Evolutionary conservation across 2,797 vertebrate genomes (phyloP).

Genomic region (Intellagama lesueurii): DNA sequence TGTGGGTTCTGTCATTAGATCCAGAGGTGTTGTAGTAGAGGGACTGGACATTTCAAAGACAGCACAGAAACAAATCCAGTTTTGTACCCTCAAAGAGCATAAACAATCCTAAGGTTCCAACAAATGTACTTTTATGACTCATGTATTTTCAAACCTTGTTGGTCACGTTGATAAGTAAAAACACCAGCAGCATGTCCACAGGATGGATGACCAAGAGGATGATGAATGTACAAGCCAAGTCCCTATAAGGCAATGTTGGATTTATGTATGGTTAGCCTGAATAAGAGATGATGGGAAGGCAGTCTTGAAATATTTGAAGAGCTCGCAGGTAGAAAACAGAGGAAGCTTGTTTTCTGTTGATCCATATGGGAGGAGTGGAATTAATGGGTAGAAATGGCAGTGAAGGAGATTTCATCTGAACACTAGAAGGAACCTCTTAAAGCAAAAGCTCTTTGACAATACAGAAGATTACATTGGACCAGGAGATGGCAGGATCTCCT

Average conservation of each 20-base stretch:
- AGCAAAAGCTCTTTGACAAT: neutral
- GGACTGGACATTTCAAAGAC: too few species aligned
- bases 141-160: neutral
- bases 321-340: neutral
- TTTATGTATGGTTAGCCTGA: neutral
- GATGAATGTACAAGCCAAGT: too few species aligned
- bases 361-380: neutral
- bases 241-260: neutral
- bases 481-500: too few species aligned
- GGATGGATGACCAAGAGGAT: neutral
- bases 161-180: neutral
- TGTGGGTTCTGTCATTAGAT: too few species aligned
- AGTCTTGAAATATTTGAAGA: neutral
- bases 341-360: neutral
- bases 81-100: neutral
- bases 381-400: neutral
- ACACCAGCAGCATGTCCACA: neutral
- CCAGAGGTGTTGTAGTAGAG: too few species aligned
- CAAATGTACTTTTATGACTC: neutral
- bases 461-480: neutral
- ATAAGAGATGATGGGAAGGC: neutral
- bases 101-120: neutral
- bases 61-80: too few species aligned
- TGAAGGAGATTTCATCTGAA: neutral
- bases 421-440: neutral